Evolutionary conservation across 2,888 invertebrate genomes (phyloP).

Genomic region (Drosophila koepferae): DNA sequence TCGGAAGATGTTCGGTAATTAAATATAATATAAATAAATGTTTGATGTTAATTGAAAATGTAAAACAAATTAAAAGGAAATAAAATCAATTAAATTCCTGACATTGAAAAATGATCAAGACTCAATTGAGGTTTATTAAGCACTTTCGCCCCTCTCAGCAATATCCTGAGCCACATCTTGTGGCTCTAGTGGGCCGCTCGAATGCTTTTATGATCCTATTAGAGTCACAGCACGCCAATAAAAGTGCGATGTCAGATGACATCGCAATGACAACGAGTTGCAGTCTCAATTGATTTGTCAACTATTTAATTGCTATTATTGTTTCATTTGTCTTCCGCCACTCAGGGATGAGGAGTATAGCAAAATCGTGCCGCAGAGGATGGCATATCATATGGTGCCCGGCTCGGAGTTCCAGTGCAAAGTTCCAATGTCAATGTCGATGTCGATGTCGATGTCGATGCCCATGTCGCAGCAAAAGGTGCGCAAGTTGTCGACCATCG

Average conservation of each 20-base stretch:
- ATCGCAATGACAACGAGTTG: constrained; percentile 21
- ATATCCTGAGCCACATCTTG: neutral
- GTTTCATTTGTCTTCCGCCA: constrained; percentile 2
- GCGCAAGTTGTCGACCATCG: constrained; percentile 66
- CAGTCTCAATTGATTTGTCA: constrained; percentile 24
- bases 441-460: constrained; percentile 12
- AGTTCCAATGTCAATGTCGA: constrained; percentile 42
- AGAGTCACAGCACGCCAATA: neutral
- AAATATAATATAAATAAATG: neutral
- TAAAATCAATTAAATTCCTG: neutral
- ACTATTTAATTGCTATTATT: constrained; percentile 30
- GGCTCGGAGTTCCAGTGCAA: constrained; percentile 71
- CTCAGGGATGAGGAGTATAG: constrained; percentile 81
- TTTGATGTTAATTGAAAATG: neutral
- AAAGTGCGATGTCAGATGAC: constrained; percentile 4
- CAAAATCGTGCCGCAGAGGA: constrained; percentile 75
- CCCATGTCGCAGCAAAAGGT: constrained; percentile 5
- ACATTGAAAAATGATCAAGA: neutral
- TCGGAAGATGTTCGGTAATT: neutral
- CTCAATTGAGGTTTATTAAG: neutral
- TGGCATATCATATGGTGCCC: constrained; percentile 77
- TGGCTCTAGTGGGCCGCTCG: neutral
- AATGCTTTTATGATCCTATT: constrained; percentile 1
- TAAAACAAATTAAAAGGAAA: neutral
- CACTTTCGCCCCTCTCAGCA: neutral